These are phyloP conservation scores for Microplitis deprimator DNA, from an alignment of 2,888 invertebrate genomes.

Conservation along the genomic window DNA sequence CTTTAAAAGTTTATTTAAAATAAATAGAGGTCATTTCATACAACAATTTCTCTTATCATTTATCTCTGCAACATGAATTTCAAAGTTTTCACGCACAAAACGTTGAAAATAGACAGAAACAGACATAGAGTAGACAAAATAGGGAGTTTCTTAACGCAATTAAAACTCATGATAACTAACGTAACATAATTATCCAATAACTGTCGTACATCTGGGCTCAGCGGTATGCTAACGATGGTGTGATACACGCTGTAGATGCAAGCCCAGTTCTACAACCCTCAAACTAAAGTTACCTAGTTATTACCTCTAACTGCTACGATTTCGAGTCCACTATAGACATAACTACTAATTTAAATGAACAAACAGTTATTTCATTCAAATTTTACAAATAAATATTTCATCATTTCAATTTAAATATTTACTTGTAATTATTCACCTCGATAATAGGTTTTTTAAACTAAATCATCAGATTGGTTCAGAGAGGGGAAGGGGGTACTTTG, in stretches of 20 bases:
- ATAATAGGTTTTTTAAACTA: too few relatives aligned
- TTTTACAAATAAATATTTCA: not conserved
- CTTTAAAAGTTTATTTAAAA: too few relatives aligned
- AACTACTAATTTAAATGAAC: not conserved
- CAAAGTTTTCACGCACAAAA: not conserved
- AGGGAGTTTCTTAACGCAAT: conserved; percentile 59
- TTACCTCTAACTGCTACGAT: conserved; percentile 18
- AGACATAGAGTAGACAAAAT: conserved; percentile 47
- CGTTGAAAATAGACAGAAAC: not conserved
- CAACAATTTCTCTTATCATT: too few relatives aligned
- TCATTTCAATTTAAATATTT: not conserved
- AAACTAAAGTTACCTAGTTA: conserved; percentile 20
- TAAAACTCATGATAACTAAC: conserved; percentile 60
- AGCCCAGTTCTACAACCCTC: conserved; percentile 9
- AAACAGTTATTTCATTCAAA: not conserved
- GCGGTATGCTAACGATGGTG: conserved; percentile 39
- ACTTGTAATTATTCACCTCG: not conserved
- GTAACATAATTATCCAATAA: conserved; percentile 62
- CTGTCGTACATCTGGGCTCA: conserved; percentile 52
- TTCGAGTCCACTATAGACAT: not conserved
- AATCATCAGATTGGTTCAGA: too few relatives aligned
- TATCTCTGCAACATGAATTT: not conserved
- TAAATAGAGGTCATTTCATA: too few relatives aligned
- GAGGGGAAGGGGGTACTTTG: too few relatives aligned
- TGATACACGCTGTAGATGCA: conserved; percentile 31